Conservation (phyloP, 2,888 invertebrate species). For the Xanthia icteritia region DNA sequence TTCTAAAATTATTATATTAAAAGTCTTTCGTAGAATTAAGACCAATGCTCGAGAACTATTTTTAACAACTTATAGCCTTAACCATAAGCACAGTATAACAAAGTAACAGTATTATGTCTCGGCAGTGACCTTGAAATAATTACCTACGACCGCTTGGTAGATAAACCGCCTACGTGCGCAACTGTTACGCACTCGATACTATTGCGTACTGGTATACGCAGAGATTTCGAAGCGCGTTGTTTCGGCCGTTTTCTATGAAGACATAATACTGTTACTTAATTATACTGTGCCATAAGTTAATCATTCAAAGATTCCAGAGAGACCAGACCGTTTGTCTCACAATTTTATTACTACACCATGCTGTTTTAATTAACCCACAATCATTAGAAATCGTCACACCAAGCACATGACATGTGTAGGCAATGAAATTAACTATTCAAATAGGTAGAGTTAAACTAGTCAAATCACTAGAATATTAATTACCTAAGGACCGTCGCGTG, state of each 20-base stretch:
- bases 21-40: neutral
- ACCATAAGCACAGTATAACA: too few species aligned
- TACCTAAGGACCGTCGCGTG: constrained; percentile 37
- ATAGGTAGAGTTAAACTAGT: constrained; percentile 24
- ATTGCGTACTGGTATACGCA: too few species aligned
- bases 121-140: too few species aligned
- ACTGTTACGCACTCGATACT: too few species aligned
- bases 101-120: too few species aligned
- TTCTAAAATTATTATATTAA: neutral
- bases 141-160: too few species aligned
- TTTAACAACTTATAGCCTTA: neutral
- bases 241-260: too few species aligned
- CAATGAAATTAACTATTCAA: constrained; percentile 5
- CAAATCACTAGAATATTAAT: constrained; percentile 40
- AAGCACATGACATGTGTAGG: neutral
- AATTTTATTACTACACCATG: neutral
- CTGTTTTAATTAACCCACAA: constrained; percentile 39
- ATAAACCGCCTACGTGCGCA: too few species aligned
- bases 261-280: too few species aligned
- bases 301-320: constrained; percentile 1
- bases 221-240: too few species aligned
- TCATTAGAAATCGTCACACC: constrained; percentile 32
- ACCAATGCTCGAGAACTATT: neutral
- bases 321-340: constrained; percentile 25
- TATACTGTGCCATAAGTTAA: neutral